Evolutionary conservation across 2,113 vertebrate species (phyloP), one percentile per base, ranked within the genome.

Genomic region (Pao palembangensis): DNA sequence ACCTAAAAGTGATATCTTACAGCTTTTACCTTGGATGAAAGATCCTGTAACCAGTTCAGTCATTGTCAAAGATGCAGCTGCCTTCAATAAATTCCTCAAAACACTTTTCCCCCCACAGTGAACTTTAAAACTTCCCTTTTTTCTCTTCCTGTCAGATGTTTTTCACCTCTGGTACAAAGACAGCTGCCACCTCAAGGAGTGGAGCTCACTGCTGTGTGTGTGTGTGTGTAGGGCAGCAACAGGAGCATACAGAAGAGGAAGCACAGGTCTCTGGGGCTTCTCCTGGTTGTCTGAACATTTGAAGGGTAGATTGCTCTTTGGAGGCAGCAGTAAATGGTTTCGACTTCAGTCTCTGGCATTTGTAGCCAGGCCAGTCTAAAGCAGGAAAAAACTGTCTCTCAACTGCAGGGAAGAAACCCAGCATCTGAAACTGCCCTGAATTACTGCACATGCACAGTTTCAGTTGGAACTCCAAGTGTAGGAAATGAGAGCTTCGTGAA

Each of bases 271-370:
- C 80, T 69, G 58, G 87, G 82, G 87, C 55, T 55, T 85, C 75
- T 76, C 65, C 52, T 73, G 58, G 75, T 68, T 85, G 79, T 81
- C 85, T 84, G 82, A 78, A 53, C 38, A 64, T 83, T 87, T 87
- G 83, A 89, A 90, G 78, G 74, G 73, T 61, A 79, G 80, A 61
- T 70, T 20, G 70, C 69, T 79, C 61, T 28, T 82, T 43, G 19
- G 69, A 74, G 61, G 79, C 73, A 76, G 73, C 46, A 1, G 49
- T 59, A 55, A 54, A 80, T 73, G 76, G 75, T 66, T 67, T 67
- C 20, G 50, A 83, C 85, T 82, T 85, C 80, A 68, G 38, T 80
- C 75, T 75, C 25, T 62, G 57, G 57, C 75, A 69, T 81, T 80
- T 78, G 69, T 55, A 64, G 63, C 67, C 69, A 84, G 80, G 81